Percentiles rank a stretch among this genome's conserved stretches.
phyloP scores from a whole-genome alignment of 2,888 invertebrate species.

The Mimachlamys varia region DNA sequence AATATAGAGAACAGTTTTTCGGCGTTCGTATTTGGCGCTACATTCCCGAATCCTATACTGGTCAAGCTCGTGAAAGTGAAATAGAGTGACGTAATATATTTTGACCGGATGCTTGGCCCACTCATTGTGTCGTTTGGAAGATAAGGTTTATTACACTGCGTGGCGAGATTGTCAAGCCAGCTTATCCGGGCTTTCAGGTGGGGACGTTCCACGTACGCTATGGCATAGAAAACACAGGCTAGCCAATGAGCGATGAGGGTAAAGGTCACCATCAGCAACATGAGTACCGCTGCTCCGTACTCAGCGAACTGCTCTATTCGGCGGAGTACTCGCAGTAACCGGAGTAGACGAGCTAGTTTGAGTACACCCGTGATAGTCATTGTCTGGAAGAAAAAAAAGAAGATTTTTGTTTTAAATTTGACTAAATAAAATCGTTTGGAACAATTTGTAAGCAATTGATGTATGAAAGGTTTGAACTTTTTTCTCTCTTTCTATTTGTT shows the following conservation, averaged over 20 bases:
- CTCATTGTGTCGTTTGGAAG: constrained; percentile 78
- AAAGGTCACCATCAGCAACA: constrained; percentile 80
- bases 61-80: constrained; percentile 81
- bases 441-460: too few species aligned
- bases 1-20: constrained; percentile 82
- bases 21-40: constrained; percentile 80
- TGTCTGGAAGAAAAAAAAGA: constrained; percentile 69
- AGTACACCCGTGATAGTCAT: constrained; percentile 81
- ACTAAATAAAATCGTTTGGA: too few species aligned
- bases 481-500: too few species aligned
- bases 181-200: constrained; percentile 73
- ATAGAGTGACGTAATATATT: constrained; percentile 81
- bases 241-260: constrained; percentile 81
- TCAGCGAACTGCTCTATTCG: constrained; percentile 81
- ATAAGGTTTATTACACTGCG: constrained; percentile 74
- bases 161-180: constrained; percentile 79
- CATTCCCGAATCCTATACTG: constrained; percentile 81
- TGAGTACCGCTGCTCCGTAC: constrained; percentile 80
- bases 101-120: constrained; percentile 79
- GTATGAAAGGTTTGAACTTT: too few species aligned
- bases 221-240: constrained; percentile 81
- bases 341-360: constrained; percentile 79
- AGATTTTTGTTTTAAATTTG: too few species aligned
- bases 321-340: constrained; percentile 79
- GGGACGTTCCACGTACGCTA: constrained; percentile 79